Evolutionary conservation across 2,888 invertebrate genomes (phyloP).

Genomic region (Cynaeus angustus): DNA sequence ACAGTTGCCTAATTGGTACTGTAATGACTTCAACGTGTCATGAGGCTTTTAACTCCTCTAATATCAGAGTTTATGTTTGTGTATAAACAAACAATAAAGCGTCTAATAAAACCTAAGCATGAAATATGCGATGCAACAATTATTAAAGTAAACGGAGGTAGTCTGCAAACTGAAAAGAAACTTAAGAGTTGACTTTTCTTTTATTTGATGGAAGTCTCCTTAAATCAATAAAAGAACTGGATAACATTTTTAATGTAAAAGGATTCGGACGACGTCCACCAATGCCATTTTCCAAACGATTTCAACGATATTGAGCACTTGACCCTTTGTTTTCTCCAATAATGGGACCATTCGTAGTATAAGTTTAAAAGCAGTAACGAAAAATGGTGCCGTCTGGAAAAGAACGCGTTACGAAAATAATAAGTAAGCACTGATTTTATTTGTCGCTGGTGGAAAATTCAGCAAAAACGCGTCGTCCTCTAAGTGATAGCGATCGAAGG

Average conservation of each 20-base stretch:
- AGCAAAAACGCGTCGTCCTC: conserved; percentile 47
- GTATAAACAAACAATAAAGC: too few relatives aligned
- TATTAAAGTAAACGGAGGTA: background rate
- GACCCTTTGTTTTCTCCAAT: conserved; percentile 2
- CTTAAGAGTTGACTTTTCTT: background rate
- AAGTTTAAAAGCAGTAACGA: background rate
- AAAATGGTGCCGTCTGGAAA: background rate
- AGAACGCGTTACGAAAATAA: background rate
- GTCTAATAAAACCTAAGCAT: too few relatives aligned
- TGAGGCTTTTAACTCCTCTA: too few relatives aligned
- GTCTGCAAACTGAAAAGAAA: background rate
- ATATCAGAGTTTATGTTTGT: too few relatives aligned
- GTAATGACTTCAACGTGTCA: too few relatives aligned
- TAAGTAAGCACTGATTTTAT: conserved; percentile 41
- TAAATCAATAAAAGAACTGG: conserved; percentile 9
- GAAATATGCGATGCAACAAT: background rate
- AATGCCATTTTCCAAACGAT: conserved; percentile 8
- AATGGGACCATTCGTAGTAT: background rate
- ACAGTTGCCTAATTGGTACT: too few relatives aligned
- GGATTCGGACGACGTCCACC: conserved; percentile 4
- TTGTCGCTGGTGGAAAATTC: conserved; percentile 43
- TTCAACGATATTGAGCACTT: background rate
- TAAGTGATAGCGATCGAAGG: conserved; percentile 56
- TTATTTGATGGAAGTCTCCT: conserved; percentile 1
- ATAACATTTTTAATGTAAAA: conserved; percentile 24